Percentiles rank a stretch among this genome's conserved stretches.
These are phyloP conservation scores for Blastobasis adustella DNA, from an alignment of 2,888 invertebrate genomes.

Conservation along the genomic window DNA sequence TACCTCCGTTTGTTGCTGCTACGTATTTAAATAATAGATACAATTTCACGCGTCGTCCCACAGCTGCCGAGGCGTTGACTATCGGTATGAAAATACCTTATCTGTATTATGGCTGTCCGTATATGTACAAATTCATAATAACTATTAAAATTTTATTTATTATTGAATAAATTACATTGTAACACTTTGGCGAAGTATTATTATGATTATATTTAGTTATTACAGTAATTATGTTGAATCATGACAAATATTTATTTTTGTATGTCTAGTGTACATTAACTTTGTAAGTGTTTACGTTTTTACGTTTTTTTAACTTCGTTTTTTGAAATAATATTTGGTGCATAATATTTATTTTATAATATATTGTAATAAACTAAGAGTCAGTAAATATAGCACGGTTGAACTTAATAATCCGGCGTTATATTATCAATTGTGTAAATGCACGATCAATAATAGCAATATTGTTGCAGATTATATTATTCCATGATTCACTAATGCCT, in stretches of 20 bases:
- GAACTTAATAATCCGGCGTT: too few species aligned
- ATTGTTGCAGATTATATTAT: too few species aligned
- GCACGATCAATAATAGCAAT: too few species aligned
- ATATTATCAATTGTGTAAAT: too few species aligned
- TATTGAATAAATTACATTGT: slow-evolving; percentile 10
- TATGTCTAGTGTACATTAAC: slow-evolving; percentile 25
- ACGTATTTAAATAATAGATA: neutral
- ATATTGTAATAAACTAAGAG: too few species aligned
- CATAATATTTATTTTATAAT: slow-evolving; percentile 33
- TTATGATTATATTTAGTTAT: slow-evolving; percentile 47
- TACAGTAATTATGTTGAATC: slow-evolving; percentile 43
- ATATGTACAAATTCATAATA: slow-evolving; percentile 44
- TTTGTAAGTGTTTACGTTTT: slow-evolving; percentile 22
- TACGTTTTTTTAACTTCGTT: slow-evolving; percentile 15
- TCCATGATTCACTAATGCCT: too few species aligned
- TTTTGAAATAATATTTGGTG: slow-evolving; percentile 31
- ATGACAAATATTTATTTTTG: slow-evolving; percentile 68
- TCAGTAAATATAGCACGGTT: too few species aligned
- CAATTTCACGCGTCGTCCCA: neutral
- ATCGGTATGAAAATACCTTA: slow-evolving; percentile 44
- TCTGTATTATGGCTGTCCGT: slow-evolving; percentile 44
- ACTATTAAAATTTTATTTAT: too few species aligned
- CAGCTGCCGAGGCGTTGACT: neutral
- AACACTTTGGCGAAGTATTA: slow-evolving; percentile 48
- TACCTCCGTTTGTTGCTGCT: slow-evolving; percentile 31